Evolutionary conservation across 2,888 invertebrate genomes (phyloP).

Genomic region (Plebejus argus): DNA sequence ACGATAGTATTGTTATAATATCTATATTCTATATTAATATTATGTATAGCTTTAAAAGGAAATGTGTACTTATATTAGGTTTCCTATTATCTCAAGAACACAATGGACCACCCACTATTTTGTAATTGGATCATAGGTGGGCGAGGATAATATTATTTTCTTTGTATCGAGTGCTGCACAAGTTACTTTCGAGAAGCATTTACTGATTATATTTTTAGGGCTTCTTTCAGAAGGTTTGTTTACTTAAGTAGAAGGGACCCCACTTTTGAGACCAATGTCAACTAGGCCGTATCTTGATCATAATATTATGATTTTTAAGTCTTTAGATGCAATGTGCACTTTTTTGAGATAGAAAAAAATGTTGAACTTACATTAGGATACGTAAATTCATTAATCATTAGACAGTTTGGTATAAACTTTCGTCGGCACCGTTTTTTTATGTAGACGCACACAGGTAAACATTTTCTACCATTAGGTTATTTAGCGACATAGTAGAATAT

Average conservation of each 20-base stretch:
- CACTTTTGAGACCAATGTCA: no score
- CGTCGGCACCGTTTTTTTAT: no score
- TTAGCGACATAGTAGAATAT: no score
- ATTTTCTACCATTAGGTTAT: no score
- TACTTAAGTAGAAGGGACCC: background rate
- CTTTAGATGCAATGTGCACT: background rate
- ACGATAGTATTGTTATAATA: no score
- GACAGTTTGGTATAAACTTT: no score
- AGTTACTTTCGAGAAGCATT: background rate
- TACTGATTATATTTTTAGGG: background rate
- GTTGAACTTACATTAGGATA: background rate
- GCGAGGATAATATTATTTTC: background rate
- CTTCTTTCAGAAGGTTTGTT: background rate
- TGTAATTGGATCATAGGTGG: background rate
- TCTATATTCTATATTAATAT: no score
- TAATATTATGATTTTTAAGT: no score
- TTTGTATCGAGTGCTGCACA: background rate
- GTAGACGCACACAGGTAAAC: no score
- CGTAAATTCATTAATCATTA: no score
- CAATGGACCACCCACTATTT: conserved; percentile 1
- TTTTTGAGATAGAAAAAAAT: background rate
- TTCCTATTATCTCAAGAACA: background rate
- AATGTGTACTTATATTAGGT: background rate
- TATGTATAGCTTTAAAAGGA: no score
- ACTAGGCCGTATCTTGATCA: no score